phyloP scores from a whole-genome alignment of 2,113 vertebrate species.

The Fulmarus glacialis region DNA sequence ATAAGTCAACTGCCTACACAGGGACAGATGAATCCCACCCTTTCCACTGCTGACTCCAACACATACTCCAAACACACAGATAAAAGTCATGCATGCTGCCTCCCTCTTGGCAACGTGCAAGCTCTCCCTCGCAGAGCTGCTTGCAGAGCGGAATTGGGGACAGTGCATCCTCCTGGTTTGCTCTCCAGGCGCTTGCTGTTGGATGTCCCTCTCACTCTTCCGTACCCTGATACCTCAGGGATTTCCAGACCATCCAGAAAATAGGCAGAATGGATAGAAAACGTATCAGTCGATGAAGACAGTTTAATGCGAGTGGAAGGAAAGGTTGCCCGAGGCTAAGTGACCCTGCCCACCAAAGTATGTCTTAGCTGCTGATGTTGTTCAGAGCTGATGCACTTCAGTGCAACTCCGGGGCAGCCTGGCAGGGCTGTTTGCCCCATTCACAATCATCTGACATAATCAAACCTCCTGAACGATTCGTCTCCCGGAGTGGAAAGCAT shows the following conservation, averaged over 20 bases:
- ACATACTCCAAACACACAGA: neutral
- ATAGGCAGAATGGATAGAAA: neutral
- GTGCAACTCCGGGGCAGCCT: neutral
- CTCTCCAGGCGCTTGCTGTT: neutral
- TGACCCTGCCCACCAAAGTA: neutral
- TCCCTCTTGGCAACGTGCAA: neutral
- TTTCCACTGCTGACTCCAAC: neutral
- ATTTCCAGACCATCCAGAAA: neutral
- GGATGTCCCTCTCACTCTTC: neutral
- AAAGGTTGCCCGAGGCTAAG: neutral
- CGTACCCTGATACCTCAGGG: no score
- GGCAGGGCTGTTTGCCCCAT: neutral
- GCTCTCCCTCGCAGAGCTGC: neutral
- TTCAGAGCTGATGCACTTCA: neutral
- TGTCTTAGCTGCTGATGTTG: neutral
- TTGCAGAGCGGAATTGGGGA: neutral
- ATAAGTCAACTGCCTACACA: neutral
- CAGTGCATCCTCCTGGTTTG: neutral
- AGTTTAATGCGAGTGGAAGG: neutral
- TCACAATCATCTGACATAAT: neutral
- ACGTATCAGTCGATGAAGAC: neutral
- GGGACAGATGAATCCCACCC: neutral
- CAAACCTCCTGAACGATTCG: neutral
- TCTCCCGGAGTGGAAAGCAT: neutral
- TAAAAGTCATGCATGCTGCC: neutral